A percentile compares a stretch with the other conserved stretches of the same genome.
These are phyloP conservation scores for Eupithecia centaureata DNA, from an alignment of 2,888 invertebrate genomes.

Conservation along the genomic window DNA sequence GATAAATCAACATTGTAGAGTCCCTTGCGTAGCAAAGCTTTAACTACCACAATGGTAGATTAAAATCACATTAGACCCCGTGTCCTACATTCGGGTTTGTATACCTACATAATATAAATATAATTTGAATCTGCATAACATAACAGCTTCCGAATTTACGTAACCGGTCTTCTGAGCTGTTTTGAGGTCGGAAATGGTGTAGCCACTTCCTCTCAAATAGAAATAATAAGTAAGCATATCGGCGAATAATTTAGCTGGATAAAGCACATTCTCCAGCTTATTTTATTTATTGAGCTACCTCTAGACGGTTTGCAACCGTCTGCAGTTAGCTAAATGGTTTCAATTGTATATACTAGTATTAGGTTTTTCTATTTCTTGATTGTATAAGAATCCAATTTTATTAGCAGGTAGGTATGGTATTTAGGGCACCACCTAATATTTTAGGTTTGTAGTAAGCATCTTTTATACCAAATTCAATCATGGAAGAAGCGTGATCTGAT, in stretches of 20 bases:
- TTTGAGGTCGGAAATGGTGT: background rate
- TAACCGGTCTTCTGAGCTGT: conserved; percentile 5
- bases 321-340: no score
- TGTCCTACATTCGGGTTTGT: conserved; percentile 1
- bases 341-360: no score
- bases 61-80: background rate
- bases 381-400: no score
- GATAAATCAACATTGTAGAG: background rate
- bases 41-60: background rate
- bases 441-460: background rate
- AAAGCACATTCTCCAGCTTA: background rate
- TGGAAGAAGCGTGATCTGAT: background rate
- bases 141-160: conserved; percentile 5
- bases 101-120: background rate
- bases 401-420: no score
- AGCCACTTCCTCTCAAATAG: background rate
- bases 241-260: background rate
- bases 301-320: no score
- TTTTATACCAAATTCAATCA: background rate
- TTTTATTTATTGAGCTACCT: no score
- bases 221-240: background rate
- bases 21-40: background rate
- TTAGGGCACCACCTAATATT: no score
- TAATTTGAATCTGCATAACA: background rate
- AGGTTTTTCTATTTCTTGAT: no score